Evolutionary conservation across 2,888 invertebrate genomes (phyloP).

Genomic region (Eulithis testata): DNA sequence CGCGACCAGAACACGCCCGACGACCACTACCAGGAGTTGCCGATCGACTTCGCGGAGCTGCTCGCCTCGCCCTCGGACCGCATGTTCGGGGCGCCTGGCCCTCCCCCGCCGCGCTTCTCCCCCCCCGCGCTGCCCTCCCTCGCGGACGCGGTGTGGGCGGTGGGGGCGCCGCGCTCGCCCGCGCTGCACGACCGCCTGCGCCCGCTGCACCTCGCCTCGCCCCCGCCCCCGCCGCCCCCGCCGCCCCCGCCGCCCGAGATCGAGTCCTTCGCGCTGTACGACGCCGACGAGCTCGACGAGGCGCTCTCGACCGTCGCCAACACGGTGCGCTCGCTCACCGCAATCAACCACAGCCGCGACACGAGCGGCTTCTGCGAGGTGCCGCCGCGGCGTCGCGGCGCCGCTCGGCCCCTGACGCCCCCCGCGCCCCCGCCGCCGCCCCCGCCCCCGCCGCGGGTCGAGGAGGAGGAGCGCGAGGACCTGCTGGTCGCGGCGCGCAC

Average conservation of each 20-base stretch:
- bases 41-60: slow-evolving; percentile 85
- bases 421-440: slow-evolving; percentile 47
- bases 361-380: slow-evolving; percentile 87
- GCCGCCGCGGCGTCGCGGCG: slow-evolving; percentile 77
- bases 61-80: slow-evolving; percentile 84
- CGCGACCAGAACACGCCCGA: slow-evolving; percentile 79
- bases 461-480: slow-evolving; percentile 82
- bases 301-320: slow-evolving; percentile 68
- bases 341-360: slow-evolving; percentile 86
- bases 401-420: slow-evolving; percentile 65
- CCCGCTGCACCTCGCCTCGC: slow-evolving; percentile 57
- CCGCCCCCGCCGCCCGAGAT: slow-evolving; percentile 54
- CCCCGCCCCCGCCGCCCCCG: slow-evolving; percentile 51
- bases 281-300: slow-evolving; percentile 70
- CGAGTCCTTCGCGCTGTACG: slow-evolving; percentile 67
- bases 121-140: slow-evolving; percentile 47
- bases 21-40: slow-evolving; percentile 85
- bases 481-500: slow-evolving; percentile 90
- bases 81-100: slow-evolving; percentile 71
- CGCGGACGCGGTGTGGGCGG: slow-evolving; percentile 55
- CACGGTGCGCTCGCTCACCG: slow-evolving; percentile 81
- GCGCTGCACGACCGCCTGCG: slow-evolving; percentile 61
- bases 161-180: slow-evolving; percentile 53
- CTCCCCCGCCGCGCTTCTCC: slow-evolving; percentile 57
- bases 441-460: slow-evolving; percentile 52